These are phyloP conservation scores for Dunckerocampus dactyliophorus DNA, from an alignment of 2,113 vertebrate genomes.

Conservation along the genomic window DNA sequence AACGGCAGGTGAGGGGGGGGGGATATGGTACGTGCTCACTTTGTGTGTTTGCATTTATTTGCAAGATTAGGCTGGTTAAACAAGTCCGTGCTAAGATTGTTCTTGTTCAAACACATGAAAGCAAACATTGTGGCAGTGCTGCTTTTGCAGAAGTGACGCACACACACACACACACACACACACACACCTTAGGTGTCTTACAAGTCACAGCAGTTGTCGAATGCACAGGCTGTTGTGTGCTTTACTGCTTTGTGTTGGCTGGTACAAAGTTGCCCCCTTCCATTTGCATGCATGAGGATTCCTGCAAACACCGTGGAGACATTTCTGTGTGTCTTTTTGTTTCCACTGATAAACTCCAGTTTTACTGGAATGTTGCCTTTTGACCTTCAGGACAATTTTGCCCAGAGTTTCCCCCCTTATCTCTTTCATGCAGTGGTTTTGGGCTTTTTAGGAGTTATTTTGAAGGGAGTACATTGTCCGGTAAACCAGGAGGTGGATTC, in stretches of 20 bases:
- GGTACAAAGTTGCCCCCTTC: not conserved
- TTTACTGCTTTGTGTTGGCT: not conserved
- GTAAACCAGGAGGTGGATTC: not conserved
- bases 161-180: not conserved
- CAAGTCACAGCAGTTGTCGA: not conserved
- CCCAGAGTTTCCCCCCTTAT: not conserved
- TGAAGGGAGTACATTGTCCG: slow-evolving; percentile 29
- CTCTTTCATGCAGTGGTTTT: not conserved
- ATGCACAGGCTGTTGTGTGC: not conserved
- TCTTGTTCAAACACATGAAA: slow-evolving; percentile 68
- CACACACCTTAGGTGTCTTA: slow-evolving; percentile 9
- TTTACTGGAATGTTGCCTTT: not conserved
- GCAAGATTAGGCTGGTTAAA: slow-evolving; percentile 57
- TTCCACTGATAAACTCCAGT: not conserved
- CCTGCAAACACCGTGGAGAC: not conserved
- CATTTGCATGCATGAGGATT: not conserved
- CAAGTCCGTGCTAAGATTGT: slow-evolving; percentile 62
- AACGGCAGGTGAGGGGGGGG: slow-evolving; percentile 67
- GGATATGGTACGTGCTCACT: no score
- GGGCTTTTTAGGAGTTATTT: slow-evolving; percentile 36
- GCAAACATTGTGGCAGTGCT: slow-evolving; percentile 33
- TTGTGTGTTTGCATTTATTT: slow-evolving; percentile 4
- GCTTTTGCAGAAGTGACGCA: no score
- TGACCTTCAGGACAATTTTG: not conserved
- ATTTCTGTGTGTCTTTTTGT: not conserved